Evolutionary conservation across 2,888 invertebrate species (phyloP), one percentile per base, ranked within the genome.

Genomic region (Mesoligia furuncula): DNA sequence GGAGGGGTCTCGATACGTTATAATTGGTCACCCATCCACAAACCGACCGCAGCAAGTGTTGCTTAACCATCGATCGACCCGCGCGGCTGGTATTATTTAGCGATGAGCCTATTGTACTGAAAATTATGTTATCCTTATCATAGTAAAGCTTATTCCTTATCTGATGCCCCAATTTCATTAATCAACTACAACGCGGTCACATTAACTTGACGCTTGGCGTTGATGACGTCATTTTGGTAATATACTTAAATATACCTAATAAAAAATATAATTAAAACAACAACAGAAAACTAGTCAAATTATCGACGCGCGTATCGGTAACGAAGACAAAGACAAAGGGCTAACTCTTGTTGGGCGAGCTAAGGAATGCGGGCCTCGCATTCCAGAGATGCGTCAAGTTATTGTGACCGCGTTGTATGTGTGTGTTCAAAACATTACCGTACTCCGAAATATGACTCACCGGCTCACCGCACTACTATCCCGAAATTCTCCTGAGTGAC

Each of bases 391-490:
- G n/a, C n/a, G n/a, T n/a, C n/a, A n/a, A n/a, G n/a, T n/a, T n/a
- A n/a, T n/a, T n/a, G n/a, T n/a, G n/a, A n/a, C n/a, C n/a, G n/a
- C n/a, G n/a, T n/a, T n/a, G n/a, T n/a, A n/a, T n/a, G n/a, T n/a
- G n/a, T 1, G 39, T 45, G 42, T 72, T 67, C 62, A 27, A 36
- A 65, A 71, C 57, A 69, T 39, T 75, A 61, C 6, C n/a, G 39
- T 69, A 66, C 71, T 64, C 42, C 65, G 9, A 72, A 69, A 27
- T 72, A 36, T 88, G 88, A 88, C 78, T 88, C 88, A 88, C 64
- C 54, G 88, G 88, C 78, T 88, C 88, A 88, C 64, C 54, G 62
- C 31, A 51, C n/a, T 64, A 39, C 9, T 62, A 81, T 80, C 75
- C 86, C 80, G 73, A 87, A 80, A 80, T 57, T 67, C 42, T 77